A percentile compares a stretch with the other conserved stretches of the same genome.
phyloP scores from a whole-genome alignment of 2,888 invertebrate species.

The Noctua comes region DNA sequence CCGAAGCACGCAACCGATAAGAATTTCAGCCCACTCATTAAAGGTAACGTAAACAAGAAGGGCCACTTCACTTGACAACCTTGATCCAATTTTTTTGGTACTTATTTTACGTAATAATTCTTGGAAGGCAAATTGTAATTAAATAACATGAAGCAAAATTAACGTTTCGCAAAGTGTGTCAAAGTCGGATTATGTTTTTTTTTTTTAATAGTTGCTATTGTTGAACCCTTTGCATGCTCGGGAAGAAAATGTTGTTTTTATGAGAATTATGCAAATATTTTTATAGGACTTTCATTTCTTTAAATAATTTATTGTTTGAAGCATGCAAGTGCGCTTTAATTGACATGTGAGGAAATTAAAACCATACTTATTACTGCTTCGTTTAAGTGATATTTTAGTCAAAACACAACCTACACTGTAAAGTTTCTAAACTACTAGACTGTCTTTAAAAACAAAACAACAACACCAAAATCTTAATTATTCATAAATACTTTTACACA shows the following conservation, averaged over 20 bases:
- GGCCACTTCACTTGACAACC: slow-evolving; percentile 72
- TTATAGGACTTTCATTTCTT: slow-evolving; percentile 50
- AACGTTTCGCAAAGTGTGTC: slow-evolving; percentile 71
- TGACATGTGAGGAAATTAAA: slow-evolving; percentile 29
- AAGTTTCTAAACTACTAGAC: neutral
- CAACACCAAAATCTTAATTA: neutral
- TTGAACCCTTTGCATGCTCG: slow-evolving; percentile 54
- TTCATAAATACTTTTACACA: neutral
- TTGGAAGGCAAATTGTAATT: slow-evolving; percentile 55
- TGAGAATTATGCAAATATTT: slow-evolving; percentile 56
- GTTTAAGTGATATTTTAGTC: neutral
- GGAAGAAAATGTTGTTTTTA: slow-evolving; percentile 55
- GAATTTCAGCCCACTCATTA: slow-evolving; percentile 83
- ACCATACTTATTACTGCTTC: neutral
- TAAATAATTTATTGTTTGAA: slow-evolving; percentile 48
- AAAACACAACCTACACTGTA: neutral
- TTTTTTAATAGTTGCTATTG: slow-evolving; percentile 47
- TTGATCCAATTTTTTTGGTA: slow-evolving; percentile 81
- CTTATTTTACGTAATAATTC: slow-evolving; percentile 59
- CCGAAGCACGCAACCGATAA: slow-evolving; percentile 83
- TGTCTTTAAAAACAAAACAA: neutral
- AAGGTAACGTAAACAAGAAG: slow-evolving; percentile 79
- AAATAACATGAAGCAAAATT: slow-evolving; percentile 61
- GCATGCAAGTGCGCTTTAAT: slow-evolving; percentile 46
- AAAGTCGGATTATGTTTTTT: slow-evolving; percentile 63